Evolutionary conservation across 2,797 vertebrate genomes (phyloP), one percentile per base, ranked within the genome.

Genomic region (Propithecus deckenii): DNA sequence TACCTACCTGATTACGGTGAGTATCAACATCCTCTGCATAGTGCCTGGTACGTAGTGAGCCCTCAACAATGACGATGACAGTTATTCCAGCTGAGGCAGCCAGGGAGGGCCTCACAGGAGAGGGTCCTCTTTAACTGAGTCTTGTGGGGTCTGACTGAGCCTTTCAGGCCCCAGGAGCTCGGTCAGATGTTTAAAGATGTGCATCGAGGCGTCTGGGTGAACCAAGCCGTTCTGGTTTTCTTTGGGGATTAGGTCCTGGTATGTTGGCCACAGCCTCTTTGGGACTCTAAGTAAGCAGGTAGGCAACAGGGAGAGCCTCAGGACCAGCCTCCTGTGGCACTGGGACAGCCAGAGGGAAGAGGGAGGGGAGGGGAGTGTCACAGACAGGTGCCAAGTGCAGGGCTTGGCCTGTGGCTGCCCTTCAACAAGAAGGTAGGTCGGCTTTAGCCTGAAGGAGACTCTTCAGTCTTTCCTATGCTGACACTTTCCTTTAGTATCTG

Each of bases 391-490:
- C 38, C 35, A 15, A 2, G 35, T 11, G 13, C 46, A 63, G 48
- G n/a, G 25, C 28, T 17, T 2, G 22, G n/a, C 32, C 43, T 41
- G 1, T 1, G 2, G 18, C 1, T 1, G 2, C 12, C 8, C 0
- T 61, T 55, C 43, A 52, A 15, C 48, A 41, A 25, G n/a, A 88
- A 12, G 1, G 22, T 7, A 25, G 4, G 7, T 35, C 59, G 23
- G 41, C 4, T 9, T 38, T 22, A 75, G 48, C 25, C 15, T 13
- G 32, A 50, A 65, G 23, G 2, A 12, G 0, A 3, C 50, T 59
- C 32, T 46, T 74, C 11, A 22, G 0, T 88, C 71, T 91, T 78
- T 71, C 89, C 12, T 7, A 4, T 10, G 32, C 43, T 57, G n/a
- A 50, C 30, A 43, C n/a, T 38, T 79, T 83, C 63, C 80, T 75